Evolutionary conservation across 2,113 vertebrate genomes (phyloP).

Genomic region (Leiothrix lutea): DNA sequence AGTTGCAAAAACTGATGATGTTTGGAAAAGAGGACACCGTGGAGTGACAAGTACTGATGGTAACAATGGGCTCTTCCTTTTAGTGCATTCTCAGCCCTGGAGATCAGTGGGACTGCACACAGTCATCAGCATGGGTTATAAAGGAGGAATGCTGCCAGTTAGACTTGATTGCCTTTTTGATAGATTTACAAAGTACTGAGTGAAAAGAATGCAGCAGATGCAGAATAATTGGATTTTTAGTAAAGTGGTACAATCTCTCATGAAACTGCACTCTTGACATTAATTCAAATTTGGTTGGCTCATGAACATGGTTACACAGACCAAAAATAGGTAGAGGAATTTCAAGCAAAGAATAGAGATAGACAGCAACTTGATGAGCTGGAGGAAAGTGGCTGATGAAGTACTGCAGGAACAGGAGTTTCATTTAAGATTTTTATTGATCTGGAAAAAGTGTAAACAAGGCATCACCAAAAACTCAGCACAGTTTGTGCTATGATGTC

Average conservation of each 20-base stretch:
- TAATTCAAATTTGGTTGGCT: constrained; percentile 31
- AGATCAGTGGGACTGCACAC: neutral
- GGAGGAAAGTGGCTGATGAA: neutral
- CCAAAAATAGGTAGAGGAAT: constrained; percentile 40
- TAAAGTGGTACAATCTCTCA: constrained; percentile 23
- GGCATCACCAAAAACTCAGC: neutral
- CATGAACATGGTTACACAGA: neutral
- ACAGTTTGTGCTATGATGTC: neutral
- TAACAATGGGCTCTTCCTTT: neutral
- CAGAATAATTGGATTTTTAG: constrained; percentile 56
- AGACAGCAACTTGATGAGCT: neutral
- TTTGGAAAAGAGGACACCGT: neutral
- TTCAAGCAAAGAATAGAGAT: neutral
- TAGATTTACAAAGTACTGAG: constrained; percentile 24
- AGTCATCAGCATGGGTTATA: neutral
- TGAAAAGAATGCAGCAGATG: constrained; percentile 55
- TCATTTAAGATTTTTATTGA: neutral
- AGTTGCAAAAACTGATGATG: neutral
- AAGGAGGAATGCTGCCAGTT: constrained; percentile 47
- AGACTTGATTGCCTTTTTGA: constrained; percentile 59
- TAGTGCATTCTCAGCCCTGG: neutral
- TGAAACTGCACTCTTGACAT: constrained; percentile 44
- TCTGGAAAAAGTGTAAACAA: neutral
- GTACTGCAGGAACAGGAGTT: neutral
- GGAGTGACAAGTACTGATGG: neutral